Evolutionary conservation across 2,888 invertebrate species (phyloP).

Genomic region (Spisula subtruncata): DNA sequence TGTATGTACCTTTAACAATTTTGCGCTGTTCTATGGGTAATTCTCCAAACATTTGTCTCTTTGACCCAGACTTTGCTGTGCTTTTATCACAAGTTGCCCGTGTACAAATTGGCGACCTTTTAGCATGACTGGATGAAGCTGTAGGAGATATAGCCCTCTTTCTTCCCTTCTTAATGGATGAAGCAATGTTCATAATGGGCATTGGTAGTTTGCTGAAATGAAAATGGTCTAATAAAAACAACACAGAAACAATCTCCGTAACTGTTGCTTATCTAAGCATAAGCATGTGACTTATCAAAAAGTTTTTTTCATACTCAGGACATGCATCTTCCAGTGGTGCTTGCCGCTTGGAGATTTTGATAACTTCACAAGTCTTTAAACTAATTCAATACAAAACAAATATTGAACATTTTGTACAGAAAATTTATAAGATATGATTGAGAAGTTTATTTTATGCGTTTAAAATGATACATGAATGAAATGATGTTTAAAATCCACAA

Average conservation of each 20-base stretch:
- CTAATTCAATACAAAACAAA: too few relatives aligned
- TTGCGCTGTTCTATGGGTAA: conserved; percentile 33
- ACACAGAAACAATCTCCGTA: background rate
- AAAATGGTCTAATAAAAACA: background rate
- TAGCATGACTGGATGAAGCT: conserved; percentile 20
- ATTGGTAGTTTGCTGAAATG: conserved; percentile 47
- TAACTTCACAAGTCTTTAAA: too few relatives aligned
- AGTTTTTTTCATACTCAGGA: too few relatives aligned
- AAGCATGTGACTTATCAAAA: too few relatives aligned
- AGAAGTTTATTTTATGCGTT: too few relatives aligned
- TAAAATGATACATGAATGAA: too few relatives aligned
- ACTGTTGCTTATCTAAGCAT: too few relatives aligned
- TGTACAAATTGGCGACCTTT: conserved; percentile 27
- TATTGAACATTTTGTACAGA: too few relatives aligned
- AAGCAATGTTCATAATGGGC: background rate
- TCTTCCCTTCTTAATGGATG: conserved; percentile 29
- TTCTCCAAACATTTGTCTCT: conserved; percentile 25
- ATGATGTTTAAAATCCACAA: too few relatives aligned
- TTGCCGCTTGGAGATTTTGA: too few relatives aligned
- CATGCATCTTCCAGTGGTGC: too few relatives aligned
- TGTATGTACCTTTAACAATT: conserved; percentile 35
- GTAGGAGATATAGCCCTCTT: conserved; percentile 43
- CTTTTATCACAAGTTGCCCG: conserved; percentile 5
- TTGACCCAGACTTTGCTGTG: background rate
- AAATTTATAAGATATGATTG: too few relatives aligned